Percentiles rank a stretch among this genome's conserved stretches.
These are phyloP conservation scores for Callithrix jacchus DNA, from an alignment of 2,113 vertebrate species.

Conservation along the genomic window DNA sequence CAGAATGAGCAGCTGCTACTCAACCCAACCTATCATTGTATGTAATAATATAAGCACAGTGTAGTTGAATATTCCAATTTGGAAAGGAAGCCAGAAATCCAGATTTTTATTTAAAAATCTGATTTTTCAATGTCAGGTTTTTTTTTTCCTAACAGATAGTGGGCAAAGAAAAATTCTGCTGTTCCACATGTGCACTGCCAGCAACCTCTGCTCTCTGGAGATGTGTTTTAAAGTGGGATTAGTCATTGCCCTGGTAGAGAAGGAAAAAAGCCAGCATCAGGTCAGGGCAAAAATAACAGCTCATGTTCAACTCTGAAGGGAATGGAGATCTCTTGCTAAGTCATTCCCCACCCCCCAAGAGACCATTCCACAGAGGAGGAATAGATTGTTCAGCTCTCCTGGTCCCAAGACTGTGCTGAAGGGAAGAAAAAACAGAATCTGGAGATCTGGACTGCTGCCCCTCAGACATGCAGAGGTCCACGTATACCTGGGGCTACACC, in stretches of 20 bases:
- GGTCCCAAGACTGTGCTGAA: not conserved
- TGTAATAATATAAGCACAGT: rapidly evolving
- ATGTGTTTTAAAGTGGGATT: not conserved
- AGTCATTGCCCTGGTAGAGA: not conserved
- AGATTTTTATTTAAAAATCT: not conserved
- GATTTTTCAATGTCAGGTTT: not conserved
- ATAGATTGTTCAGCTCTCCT: not conserved
- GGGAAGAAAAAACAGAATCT: not conserved
- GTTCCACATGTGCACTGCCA: not conserved
- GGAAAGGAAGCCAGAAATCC: not conserved
- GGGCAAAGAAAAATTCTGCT: not conserved
- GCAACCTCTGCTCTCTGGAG: not conserved
- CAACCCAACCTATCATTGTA: rapidly evolving
- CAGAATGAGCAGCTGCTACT: not conserved
- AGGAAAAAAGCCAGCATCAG: not conserved
- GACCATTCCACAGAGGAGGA: not conserved
- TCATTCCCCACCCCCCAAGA: not conserved
- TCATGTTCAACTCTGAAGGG: not conserved
- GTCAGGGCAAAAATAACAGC: not conserved
- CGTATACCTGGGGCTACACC: not conserved
- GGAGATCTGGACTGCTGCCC: not conserved
- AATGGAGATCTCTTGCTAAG: not conserved
- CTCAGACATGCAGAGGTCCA: not conserved
- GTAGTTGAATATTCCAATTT: not conserved
- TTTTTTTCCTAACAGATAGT: not conserved